A percentile compares a stretch with the other conserved stretches of the same genome.
Evolutionary conservation across 64 coral and sea anemone genomes (phyloP).

Genomic region (Exaiptasia diaphana): DNA sequence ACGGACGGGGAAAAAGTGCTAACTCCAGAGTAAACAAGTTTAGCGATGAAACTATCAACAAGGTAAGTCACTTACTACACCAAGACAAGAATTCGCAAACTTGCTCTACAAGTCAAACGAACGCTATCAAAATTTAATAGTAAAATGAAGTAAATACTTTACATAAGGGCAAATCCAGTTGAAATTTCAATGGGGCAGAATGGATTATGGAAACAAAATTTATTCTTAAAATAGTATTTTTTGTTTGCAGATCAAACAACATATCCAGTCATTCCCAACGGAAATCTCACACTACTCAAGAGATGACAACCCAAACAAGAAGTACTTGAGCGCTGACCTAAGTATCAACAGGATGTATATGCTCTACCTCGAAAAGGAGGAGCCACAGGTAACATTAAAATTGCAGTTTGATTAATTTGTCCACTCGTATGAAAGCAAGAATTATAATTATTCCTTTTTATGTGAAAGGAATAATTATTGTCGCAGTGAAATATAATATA

Average conservation of each 20-base stretch:
- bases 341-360: conserved; percentile 42
- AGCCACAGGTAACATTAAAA: no score
- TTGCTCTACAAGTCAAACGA: not conserved
- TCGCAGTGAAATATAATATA: no score
- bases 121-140: not conserved
- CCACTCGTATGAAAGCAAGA: no score
- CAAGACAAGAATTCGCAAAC: not conserved
- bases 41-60: conserved; percentile 6
- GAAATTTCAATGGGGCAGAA: no score
- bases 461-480: no score
- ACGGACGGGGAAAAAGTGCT: not conserved
- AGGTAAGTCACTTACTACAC: no score
- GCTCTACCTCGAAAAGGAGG: conserved; percentile 13
- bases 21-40: conserved; percentile 15
- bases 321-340: conserved; percentile 11
- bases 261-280: conserved; percentile 18
- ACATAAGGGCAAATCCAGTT: no score
- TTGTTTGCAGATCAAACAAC: conserved; percentile 8
- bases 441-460: no score
- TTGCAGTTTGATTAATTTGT: no score
- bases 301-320: conserved; percentile 14
- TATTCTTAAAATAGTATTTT: no score
- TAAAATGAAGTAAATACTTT: no score
- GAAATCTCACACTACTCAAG: conserved; percentile 19
- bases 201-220: no score